Base-by-base conservation (phyloP, 2,888 invertebrate genomes). In the Drosophila mimetica region DNA sequence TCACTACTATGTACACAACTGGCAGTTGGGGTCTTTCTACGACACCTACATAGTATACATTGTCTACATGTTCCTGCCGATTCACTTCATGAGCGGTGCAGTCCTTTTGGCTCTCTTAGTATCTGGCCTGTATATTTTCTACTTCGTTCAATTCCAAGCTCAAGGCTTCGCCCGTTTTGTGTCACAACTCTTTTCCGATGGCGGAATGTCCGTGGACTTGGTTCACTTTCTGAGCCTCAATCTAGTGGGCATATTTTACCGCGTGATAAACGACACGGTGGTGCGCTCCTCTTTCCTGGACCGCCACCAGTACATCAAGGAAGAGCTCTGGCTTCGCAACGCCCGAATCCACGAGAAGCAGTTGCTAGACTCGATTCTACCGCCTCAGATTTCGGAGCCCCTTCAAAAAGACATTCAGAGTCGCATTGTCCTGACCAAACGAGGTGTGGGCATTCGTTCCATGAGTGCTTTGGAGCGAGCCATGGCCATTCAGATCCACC, bases 311-410 rank as follows among this genome's bases (percentile, higher is more conserved):
- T 82, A 63, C 47, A 57, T 84, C 0, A 70, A 61, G 50, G 77
- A 84, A 42, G 67, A 71, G 9, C 28, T 71, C 9, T 16, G 16
- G 44, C 41, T 79, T 3, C 59, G 64, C 2, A 57, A 20, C 5
- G 85, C 82, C 3, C 64, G 46, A 0, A 18, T 25, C 5, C 77
- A 64, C 16, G 79, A 80, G 34, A 63, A 22, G 5, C 9, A 20
- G 1, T 93, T 98, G 2, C 94, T 98, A 91, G 92, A 95, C 57
- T 97, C 96, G 83, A 97, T 98, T 74, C 93, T 98, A n/a, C 98
- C 98, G 0, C 94, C 95, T 48, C 96, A 97, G 84, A 95, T 97
- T 55, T 96, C 97, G 93, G 51, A 90, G 90, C 8, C 93, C 94
- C 88, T 93, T 94, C 65, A 41, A 11, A 0, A 1, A 0, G 13